Evolutionary conservation across 2,888 invertebrate genomes (phyloP), one percentile per base, ranked within the genome.

Genomic region (Cheilosia pagana): DNA sequence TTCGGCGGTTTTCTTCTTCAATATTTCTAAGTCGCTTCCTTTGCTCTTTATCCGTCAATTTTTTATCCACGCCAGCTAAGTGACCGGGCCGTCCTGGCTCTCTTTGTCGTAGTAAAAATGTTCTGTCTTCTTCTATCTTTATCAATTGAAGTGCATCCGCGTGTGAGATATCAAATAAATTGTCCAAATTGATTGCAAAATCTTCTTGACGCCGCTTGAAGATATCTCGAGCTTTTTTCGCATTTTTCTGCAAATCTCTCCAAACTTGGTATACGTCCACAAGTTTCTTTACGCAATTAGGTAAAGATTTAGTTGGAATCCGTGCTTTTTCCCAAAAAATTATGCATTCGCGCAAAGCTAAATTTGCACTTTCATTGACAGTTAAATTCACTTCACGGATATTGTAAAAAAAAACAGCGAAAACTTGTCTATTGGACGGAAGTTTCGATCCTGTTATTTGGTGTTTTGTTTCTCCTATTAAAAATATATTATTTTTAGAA

Each of bases 271-370:
- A 55, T 43, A 55, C 28, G 10, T 41, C 19, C 5, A 57, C 55
- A 43, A 68, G n/a, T 55, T 57, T 67, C 25, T 67, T 67, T 14
- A 65, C 39, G 12, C 52, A 52, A 25, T 65, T 52, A 39, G 21
- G 52, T 8, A 65, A 31, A 10, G 65, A 16, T 21, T 43, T 55
- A 1, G 55, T 55, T 14, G 43, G 67, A 6, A 67, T 67, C n/a
- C 55, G n/a, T 12, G 31, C 55, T 19, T 68, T 68, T 55, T 68
- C 45, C 45, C 55, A 55, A 35, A 43, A 55, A n/a, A 67, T 65
- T 21, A 39, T 41, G 10, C 50, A 65, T 48, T 65, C 52, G 1
- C 65, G 21, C 14, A 52, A 41, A 16, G n/a, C 43, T 5, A 67
- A 43, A 45, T 67, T 67, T 10, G 55, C 55, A 10, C 55, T 65